phyloP scores from a whole-genome alignment of 2,888 invertebrate genomes.

The Trissoscelio sp. region DNA sequence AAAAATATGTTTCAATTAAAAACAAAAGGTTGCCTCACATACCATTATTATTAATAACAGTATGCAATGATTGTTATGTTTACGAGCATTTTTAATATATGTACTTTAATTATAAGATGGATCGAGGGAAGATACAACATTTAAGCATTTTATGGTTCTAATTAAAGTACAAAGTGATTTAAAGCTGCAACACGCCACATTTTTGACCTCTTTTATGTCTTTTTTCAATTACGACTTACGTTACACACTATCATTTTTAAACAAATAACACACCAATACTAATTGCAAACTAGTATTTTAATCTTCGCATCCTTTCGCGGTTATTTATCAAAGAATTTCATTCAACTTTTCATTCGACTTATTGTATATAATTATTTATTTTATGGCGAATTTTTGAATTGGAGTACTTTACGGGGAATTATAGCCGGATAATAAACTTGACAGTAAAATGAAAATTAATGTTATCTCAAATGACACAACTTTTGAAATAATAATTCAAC shows the following conservation, averaged over 20 bases:
- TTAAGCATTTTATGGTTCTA: conserved; percentile 67
- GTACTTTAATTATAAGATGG: conserved; percentile 66
- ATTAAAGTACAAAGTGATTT: conserved; percentile 68
- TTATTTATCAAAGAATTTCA: conserved; percentile 51
- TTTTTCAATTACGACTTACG: conserved; percentile 53
- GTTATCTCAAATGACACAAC: conserved; percentile 22
- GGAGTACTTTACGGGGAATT: conserved; percentile 15
- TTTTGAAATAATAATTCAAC: conserved; percentile 9
- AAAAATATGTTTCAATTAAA: conserved; percentile 65
- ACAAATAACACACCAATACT: conserved; percentile 49
- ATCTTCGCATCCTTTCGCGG: conserved; percentile 27
- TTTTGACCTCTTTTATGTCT: conserved; percentile 58
- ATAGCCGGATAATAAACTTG: conserved; percentile 22
- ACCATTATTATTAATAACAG: conserved; percentile 62
- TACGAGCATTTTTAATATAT: conserved; percentile 64
- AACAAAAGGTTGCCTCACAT: conserved; percentile 59
- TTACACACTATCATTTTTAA: conserved; percentile 44
- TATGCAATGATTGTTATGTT: conserved; percentile 64
- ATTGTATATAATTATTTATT: conserved; percentile 49
- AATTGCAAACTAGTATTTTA: conserved; percentile 55
- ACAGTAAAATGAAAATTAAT: conserved; percentile 20
- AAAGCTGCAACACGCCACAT: conserved; percentile 63
- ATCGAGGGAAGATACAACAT: conserved; percentile 65
- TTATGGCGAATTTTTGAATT: conserved; percentile 36
- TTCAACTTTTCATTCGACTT: conserved; percentile 49